phyloP scores from a whole-genome alignment of 1,140 invertebrate genomes.

The Drosophila lacertosa region DNA sequence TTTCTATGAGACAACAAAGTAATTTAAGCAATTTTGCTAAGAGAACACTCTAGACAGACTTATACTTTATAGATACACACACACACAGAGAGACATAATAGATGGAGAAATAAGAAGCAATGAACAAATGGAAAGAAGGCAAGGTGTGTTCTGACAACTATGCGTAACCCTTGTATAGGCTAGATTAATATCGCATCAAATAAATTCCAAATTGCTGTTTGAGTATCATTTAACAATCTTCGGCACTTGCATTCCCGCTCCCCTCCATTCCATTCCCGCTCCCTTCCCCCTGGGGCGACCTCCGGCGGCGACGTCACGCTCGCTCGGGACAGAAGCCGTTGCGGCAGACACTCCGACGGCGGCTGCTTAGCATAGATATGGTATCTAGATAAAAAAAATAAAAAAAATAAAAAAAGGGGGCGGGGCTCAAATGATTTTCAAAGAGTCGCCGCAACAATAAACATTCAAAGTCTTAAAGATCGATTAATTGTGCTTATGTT shows the following conservation, averaged over 20 bases:
- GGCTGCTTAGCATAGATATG: slow-evolving; percentile 61
- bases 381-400: slow-evolving; percentile 64
- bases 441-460: slow-evolving; percentile 55
- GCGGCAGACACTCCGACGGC: slow-evolving; percentile 69
- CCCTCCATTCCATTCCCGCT: slow-evolving; percentile 7
- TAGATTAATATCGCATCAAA: slow-evolving; percentile 78
- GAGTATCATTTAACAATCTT: slow-evolving; percentile 78
- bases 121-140: slow-evolving; percentile 22
- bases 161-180: slow-evolving; percentile 64
- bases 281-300: slow-evolving; percentile 27
- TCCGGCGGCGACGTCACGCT: slow-evolving; percentile 32
- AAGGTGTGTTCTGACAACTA: slow-evolving; percentile 54
- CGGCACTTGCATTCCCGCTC: slow-evolving; percentile 15
- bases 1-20: too few relatives aligned
- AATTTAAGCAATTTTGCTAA: too few relatives aligned
- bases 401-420: too few relatives aligned
- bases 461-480: slow-evolving; percentile 31
- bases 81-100: slow-evolving; percentile 1
- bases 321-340: slow-evolving; percentile 37
- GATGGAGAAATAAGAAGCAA: slow-evolving; percentile 1
- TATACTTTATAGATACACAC: too few relatives aligned
- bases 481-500: slow-evolving; percentile 29
- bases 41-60: too few relatives aligned
- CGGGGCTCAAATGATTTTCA: slow-evolving; percentile 58
- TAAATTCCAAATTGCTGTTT: slow-evolving; percentile 73